Percentiles rank a stretch among this genome's conserved stretches.
Conservation (phyloP, 2,888 invertebrate genomes). For the Polydrusus pterygomalis region DNA sequence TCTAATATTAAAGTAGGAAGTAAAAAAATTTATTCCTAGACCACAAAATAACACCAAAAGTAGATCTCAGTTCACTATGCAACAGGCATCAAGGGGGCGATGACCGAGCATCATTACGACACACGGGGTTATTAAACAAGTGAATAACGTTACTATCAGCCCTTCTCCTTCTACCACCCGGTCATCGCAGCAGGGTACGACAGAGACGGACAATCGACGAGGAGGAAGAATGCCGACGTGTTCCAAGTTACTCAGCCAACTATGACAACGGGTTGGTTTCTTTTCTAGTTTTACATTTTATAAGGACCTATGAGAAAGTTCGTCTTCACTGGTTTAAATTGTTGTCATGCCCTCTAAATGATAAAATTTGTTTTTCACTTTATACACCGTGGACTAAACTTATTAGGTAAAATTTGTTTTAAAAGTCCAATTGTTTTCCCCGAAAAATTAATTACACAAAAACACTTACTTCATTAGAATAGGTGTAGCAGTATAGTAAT, state of each 20-base stretch:
- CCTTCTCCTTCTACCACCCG: constrained; percentile 67
- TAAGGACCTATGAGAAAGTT: constrained; percentile 54
- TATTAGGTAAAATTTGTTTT: background rate
- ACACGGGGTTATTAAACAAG: constrained; percentile 69
- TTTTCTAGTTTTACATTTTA: constrained; percentile 54
- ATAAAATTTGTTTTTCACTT: background rate
- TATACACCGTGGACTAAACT: constrained; percentile 1
- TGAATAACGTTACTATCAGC: constrained; percentile 73
- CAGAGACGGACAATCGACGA: constrained; percentile 51
- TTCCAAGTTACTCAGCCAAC: constrained; percentile 49
- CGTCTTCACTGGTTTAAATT: constrained; percentile 3
- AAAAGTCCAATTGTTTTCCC: no score
- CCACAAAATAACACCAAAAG: constrained; percentile 57
- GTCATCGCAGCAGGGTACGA: constrained; percentile 43
- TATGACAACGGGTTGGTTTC: constrained; percentile 54
- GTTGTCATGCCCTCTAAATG: constrained; percentile 12
- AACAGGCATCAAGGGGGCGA: constrained; percentile 68
- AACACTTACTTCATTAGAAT: no score
- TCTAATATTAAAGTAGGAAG: constrained; percentile 5
- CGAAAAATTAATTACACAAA: no score
- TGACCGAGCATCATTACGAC: constrained; percentile 70
- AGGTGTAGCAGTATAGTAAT: no score
- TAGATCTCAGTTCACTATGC: constrained; percentile 67
- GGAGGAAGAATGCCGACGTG: constrained; percentile 47
- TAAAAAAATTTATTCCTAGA: constrained; percentile 54